Base-by-base conservation (phyloP, 1,140 invertebrate genomes). In the Drosophila insularis region DNA sequence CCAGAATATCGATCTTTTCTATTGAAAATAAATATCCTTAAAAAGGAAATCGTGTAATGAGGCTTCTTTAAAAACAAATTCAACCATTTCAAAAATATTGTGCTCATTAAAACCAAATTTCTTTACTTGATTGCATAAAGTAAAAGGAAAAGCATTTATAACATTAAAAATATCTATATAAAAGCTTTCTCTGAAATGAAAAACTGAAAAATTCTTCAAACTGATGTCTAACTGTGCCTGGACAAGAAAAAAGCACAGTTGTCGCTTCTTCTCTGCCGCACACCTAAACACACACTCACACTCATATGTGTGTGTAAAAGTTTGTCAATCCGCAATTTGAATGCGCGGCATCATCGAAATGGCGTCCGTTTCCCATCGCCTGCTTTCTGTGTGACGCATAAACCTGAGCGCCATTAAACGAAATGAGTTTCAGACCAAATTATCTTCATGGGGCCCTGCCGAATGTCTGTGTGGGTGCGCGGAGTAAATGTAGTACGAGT, bases 251-350 rank as follows among this genome's bases (percentile, higher is more conserved):
- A 60, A 14, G 6, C 32, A 63, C 50, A 31, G 46, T 53, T 54
- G 13, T 53, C 39, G 8, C 50, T 54, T 37, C 32, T 39, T 40
- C 50, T 58, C 40, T 75, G n/a, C 40, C 14, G 21, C 31, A 58
- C 60, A 43, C 50, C 62, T 59, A 56, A 37, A 62, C 13, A 23
- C 27, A 27, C 2, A n/a, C 40, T 32, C 23, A 19, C 23, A 68
- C 10, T 19, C n/a, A 50, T 8, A 21, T 50, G 40, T 14, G 13
- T 40, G 46, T 50, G 64, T 60, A 72, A 81, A 86, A 89, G 71
- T 89, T 89, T 82, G 84, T 89, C 84, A 89, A 89, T 89, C 77
- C 76, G 74, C 80, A 74, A 89, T 89, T 89, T 89, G 84, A 89
- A 89, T 89, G 73, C 84, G 77, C 80, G 80, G 66, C 84, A 78